Evolutionary conservation across 2,797 vertebrate species (phyloP).

Genomic region (Podargus strigoides): DNA sequence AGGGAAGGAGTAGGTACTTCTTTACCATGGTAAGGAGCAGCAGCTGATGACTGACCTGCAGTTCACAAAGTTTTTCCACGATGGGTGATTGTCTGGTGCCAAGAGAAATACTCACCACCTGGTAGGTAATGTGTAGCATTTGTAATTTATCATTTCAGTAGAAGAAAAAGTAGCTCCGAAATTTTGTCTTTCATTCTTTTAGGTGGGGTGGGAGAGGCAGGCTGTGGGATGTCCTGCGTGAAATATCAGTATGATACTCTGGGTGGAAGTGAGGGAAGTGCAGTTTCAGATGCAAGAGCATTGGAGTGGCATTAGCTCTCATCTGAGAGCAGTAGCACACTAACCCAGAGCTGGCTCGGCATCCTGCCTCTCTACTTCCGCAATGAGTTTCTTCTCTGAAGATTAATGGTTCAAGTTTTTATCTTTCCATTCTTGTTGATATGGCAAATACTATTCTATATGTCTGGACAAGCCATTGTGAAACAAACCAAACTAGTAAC

Average conservation of each 20-base stretch:
- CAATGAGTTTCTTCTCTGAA: background rate
- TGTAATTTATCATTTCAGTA: background rate
- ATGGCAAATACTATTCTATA: background rate
- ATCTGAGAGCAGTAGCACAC: background rate
- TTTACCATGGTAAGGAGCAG: background rate
- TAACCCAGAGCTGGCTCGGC: background rate
- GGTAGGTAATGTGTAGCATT: background rate
- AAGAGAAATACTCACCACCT: background rate
- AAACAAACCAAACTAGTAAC: background rate
- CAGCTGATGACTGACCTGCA: background rate
- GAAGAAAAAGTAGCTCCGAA: background rate
- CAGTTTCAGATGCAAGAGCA: background rate
- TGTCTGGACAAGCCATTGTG: background rate
- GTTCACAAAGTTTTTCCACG: background rate
- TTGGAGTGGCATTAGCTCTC: background rate
- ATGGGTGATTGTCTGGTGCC: background rate
- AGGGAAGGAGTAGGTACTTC: background rate
- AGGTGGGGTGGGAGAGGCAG: background rate
- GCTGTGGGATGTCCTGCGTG: background rate
- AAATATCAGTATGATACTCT: background rate
- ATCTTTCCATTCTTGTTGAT: background rate
- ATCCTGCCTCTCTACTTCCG: background rate
- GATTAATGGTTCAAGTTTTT: background rate
- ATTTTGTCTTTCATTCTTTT: background rate
- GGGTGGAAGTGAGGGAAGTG: background rate